Evolutionary conservation across 1,140 invertebrate genomes (phyloP), one percentile per base, ranked within the genome.

Genomic region (Drosophila micromelanica): DNA sequence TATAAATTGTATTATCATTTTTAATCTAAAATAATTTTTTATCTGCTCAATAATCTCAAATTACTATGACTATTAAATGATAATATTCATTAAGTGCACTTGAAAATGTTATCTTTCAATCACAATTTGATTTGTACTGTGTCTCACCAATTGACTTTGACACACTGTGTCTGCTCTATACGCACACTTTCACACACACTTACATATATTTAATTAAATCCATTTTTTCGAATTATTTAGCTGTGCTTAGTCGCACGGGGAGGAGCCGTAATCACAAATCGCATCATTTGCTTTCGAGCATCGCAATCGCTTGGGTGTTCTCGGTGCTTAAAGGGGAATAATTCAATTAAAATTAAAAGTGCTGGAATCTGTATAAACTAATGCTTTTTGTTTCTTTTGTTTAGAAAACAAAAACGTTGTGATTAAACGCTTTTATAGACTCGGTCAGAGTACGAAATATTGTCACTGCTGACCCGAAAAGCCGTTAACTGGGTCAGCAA

Each of bases 171-270:
- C 5, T 15, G 20, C 15, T 70, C 54, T 73, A 38, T 62, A 74
- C 79, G 37, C 20, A 62, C 70, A 60, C 38, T 51, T 40, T 57
- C 27, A 37, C 52, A 49, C 54, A 57, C 42, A 46, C 13, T 67
- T 56, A 73, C 45, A 23, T 81, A 75, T 87, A 87, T 82, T 87
- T 86, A 86, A 87, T 86, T 82, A 85, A 86, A 86, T 82, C 63
- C 70, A 61, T 75, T 72, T 73, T 48, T 63, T 42, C 38, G 43
- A 57, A 46, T 68, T 73, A 57, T 51, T 69, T 69, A 62, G 63
- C 60, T 71, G 60, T 59, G 59, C 60, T 75, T 46, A 69, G 27
- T 60, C 15, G 55, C 32, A 17, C n/a, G 42, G 32, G 12, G 48
- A 78, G 73, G 57, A 76, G 43, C 69, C 37, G 65, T 51, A 85